Percentiles rank a stretch among this genome's conserved stretches.
Conservation (phyloP, 2,888 invertebrate genomes). For the Calliphora vomitoria region DNA sequence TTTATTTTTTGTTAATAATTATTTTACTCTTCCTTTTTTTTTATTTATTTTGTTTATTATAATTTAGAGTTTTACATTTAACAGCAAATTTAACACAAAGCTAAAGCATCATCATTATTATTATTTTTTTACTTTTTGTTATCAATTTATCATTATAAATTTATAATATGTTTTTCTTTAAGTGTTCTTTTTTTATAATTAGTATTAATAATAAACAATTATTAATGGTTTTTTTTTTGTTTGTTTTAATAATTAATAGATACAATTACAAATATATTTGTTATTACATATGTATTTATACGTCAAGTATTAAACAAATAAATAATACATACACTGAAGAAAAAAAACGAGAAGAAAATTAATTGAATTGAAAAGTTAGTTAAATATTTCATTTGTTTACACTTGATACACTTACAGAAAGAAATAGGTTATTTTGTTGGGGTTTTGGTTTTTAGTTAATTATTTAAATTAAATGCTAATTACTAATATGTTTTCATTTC, state of each 20-base stretch:
- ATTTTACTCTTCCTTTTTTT: slow-evolving; percentile 25
- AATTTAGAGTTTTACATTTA: slow-evolving; percentile 82
- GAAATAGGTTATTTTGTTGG: not conserved
- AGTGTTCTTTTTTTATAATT: slow-evolving; percentile 58
- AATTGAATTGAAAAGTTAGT: not conserved
- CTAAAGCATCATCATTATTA: slow-evolving; percentile 82
- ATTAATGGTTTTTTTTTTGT: slow-evolving; percentile 16
- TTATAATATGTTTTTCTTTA: slow-evolving; percentile 73
- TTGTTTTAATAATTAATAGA: slow-evolving; percentile 29
- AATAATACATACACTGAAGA: not conserved
- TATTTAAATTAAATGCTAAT: slow-evolving; percentile 64
- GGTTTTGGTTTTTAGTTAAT: slow-evolving; percentile 71
- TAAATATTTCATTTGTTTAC: slow-evolving; percentile 3
- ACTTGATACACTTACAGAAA: slow-evolving; percentile 44
- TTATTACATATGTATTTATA: slow-evolving; percentile 27
- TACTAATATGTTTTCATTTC: slow-evolving; percentile 51
- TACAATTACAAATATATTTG: slow-evolving; percentile 46
- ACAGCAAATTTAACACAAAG: slow-evolving; percentile 85
- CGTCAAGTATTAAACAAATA: slow-evolving; percentile 21
- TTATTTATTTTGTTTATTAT: slow-evolving; percentile 72
- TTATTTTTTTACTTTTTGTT: slow-evolving; percentile 20
- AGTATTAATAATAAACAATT: slow-evolving; percentile 42
- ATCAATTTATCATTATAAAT: slow-evolving; percentile 69
- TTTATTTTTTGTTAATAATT: slow-evolving; percentile 9
- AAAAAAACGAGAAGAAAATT: not conserved